These are phyloP conservation scores for Catocala fraxini DNA, from an alignment of 2,888 invertebrate species.

Conservation along the genomic window DNA sequence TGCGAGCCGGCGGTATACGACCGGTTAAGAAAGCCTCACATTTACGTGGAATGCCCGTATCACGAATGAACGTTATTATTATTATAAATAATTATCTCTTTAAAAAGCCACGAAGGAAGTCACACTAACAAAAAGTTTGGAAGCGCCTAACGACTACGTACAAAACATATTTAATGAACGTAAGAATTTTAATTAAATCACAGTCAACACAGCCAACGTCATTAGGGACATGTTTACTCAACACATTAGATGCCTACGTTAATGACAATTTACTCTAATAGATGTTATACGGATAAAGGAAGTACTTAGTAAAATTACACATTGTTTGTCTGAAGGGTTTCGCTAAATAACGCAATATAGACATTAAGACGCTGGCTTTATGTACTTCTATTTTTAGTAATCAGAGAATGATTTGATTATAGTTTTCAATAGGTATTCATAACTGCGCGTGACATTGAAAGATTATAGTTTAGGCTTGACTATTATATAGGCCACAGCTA, in stretches of 20 bases:
- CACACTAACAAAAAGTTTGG: conserved; percentile 39
- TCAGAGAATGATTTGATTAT: too few species aligned
- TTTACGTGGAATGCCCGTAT: too few species aligned
- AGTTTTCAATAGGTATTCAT: too few species aligned
- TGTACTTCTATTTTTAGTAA: too few species aligned
- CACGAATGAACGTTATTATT: too few species aligned
- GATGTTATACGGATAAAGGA: conserved; percentile 35
- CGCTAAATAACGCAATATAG: conserved; percentile 15
- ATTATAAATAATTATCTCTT: conserved; percentile 8
- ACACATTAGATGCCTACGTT: conserved; percentile 49
- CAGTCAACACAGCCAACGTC: conserved; percentile 40
- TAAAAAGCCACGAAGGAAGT: conserved; percentile 42
- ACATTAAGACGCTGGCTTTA: too few species aligned
- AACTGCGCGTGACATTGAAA: too few species aligned
- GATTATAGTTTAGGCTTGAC: too few species aligned
- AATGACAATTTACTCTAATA: conserved; percentile 49
- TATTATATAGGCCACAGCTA: too few species aligned
- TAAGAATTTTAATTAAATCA: conserved; percentile 55
- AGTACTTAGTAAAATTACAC: conserved; percentile 34
- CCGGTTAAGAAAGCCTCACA: too few species aligned
- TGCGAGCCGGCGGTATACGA: too few species aligned
- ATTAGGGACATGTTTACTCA: conserved; percentile 50
- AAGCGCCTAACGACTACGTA: conserved; percentile 33
- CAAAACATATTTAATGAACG: conserved; percentile 44
- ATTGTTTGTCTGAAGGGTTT: conserved; percentile 27